Conservation (phyloP, 2,113 vertebrate genomes). For the Mustela nigripes region DNA sequence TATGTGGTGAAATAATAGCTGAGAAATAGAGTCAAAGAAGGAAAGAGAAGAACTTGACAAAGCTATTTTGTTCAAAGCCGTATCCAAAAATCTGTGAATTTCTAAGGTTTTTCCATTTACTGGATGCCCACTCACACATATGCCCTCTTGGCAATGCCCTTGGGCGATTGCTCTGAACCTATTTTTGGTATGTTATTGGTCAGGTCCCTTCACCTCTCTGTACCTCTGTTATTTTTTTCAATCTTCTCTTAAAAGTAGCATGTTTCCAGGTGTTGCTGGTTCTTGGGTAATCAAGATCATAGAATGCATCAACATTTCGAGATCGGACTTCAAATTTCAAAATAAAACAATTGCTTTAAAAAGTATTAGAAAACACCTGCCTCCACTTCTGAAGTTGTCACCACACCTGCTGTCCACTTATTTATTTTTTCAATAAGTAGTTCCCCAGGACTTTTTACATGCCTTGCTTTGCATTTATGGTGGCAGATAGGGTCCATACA, state of each 20-base stretch:
- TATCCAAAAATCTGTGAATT: not conserved
- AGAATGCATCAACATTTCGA: not conserved
- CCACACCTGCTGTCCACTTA: not conserved
- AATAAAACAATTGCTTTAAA: not conserved
- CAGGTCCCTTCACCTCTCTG: not conserved
- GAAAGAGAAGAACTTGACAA: not conserved
- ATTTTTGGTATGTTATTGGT: not conserved
- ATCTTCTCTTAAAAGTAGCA: not conserved
- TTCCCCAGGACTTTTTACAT: not conserved
- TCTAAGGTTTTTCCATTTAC: not conserved
- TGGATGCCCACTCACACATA: not conserved
- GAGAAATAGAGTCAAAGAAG: not conserved
- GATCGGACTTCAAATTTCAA: not conserved
- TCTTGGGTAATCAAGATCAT: not conserved
- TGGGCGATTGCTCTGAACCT: not conserved
- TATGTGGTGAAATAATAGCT: not conserved
- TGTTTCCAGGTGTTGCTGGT: not conserved
- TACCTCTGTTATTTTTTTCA: not conserved
- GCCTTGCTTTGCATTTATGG: not conserved
- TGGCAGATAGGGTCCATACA: not conserved
- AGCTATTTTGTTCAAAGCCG: not conserved
- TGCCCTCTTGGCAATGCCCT: not conserved
- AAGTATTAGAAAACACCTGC: not conserved
- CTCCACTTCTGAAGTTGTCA: not conserved
- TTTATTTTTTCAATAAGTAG: not conserved